Percentiles rank a stretch among this genome's conserved stretches.
phyloP scores from a whole-genome alignment of 2,888 invertebrate species.

The Nebria salina region DNA sequence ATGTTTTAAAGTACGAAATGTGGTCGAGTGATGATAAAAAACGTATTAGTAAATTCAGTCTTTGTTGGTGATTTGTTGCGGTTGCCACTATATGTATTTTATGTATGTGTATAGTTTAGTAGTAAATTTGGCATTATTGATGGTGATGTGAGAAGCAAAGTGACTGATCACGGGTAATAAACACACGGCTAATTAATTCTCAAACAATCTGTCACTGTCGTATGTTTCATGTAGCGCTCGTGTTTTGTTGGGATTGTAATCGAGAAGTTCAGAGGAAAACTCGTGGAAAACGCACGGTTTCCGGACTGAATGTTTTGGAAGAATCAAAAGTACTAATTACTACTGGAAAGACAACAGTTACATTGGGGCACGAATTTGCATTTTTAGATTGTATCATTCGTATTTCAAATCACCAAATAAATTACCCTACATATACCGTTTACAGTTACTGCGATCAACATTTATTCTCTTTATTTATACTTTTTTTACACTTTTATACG shows the following conservation, averaged over 20 bases:
- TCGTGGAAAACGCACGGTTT: neutral
- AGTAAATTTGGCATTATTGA: constrained; percentile 17
- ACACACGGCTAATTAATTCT: constrained; percentile 34
- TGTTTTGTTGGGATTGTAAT: neutral
- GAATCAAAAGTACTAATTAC: neutral
- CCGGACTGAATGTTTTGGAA: neutral
- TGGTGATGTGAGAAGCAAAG: constrained; percentile 12
- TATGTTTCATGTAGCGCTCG: neutral
- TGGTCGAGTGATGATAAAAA: no score
- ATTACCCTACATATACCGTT: no score
- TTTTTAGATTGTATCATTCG: neutral
- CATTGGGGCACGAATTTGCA: neutral
- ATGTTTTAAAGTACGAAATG: no score
- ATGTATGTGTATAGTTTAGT: neutral
- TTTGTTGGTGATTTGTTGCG: no score
- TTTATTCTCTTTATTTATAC: no score
- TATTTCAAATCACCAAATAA: neutral
- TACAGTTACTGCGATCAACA: no score
- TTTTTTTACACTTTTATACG: no score
- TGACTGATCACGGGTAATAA: constrained; percentile 34
- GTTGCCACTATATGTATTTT: no score
- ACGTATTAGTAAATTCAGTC: no score
- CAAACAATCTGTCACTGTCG: constrained; percentile 26
- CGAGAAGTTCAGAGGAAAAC: neutral
- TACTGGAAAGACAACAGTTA: neutral